Evolutionary conservation across 2,113 vertebrate genomes (phyloP).

Genomic region (Lonchura striata): DNA sequence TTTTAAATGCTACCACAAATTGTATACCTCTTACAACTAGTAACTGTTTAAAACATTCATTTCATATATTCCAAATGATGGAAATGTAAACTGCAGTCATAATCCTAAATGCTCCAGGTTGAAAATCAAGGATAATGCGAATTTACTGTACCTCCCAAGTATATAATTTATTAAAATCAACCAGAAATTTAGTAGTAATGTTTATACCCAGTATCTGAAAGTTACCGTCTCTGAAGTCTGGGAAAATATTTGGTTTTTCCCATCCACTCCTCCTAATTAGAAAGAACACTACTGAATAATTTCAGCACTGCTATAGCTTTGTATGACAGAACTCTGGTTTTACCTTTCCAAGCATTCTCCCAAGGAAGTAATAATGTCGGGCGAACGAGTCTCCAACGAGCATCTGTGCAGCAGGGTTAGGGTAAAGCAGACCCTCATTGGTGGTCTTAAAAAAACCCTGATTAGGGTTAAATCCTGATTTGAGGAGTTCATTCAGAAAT

Average conservation of each 20-base stretch:
- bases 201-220: background rate
- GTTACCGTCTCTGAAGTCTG: background rate
- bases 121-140: background rate
- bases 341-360: constrained; percentile 98
- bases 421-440: constrained; percentile 93
- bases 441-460: constrained; percentile 98
- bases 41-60: background rate
- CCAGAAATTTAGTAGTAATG: background rate
- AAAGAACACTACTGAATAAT: background rate
- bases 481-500: constrained; percentile 96
- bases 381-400: constrained; percentile 91
- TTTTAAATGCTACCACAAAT: background rate
- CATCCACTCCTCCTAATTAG: background rate
- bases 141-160: background rate
- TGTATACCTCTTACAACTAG: background rate
- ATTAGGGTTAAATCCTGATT: constrained; percentile 96
- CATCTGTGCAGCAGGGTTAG: constrained; percentile 93
- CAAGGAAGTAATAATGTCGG: constrained; percentile 96
- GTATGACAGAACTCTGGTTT: background rate
- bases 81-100: background rate
- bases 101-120: background rate
- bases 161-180: background rate
- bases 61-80: background rate
- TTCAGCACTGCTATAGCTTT: background rate
- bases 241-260: background rate